These are phyloP conservation scores for Argyresthia goedartella DNA, from an alignment of 2,888 invertebrate genomes.

Conservation along the genomic window DNA sequence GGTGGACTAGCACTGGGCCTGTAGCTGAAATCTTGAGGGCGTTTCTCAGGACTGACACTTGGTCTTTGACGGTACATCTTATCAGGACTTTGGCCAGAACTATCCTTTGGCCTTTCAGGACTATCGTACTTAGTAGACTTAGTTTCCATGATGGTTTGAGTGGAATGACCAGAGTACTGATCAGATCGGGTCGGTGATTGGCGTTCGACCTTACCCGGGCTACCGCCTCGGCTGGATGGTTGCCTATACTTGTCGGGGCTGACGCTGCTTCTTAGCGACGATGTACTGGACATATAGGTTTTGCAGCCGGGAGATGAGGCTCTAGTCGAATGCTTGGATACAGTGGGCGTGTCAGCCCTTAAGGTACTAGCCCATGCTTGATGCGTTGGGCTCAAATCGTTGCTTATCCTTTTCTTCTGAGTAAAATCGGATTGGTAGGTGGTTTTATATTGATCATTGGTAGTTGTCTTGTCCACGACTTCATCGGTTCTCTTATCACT, in stretches of 20 bases:
- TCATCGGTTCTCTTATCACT: slow-evolving; percentile 18
- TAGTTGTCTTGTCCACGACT: slow-evolving; percentile 27
- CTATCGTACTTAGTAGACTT: slow-evolving; percentile 30
- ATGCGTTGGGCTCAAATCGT: slow-evolving; percentile 79
- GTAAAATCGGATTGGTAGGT: slow-evolving; percentile 72
- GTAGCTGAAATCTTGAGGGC: slow-evolving; percentile 17
- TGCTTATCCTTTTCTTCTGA: slow-evolving; percentile 66
- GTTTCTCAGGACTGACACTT: slow-evolving; percentile 44
- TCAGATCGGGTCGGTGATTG: slow-evolving; percentile 42
- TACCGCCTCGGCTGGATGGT: slow-evolving; percentile 43
- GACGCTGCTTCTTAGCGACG: slow-evolving; percentile 65
- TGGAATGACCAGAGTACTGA: slow-evolving; percentile 34
- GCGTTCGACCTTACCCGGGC: slow-evolving; percentile 24
- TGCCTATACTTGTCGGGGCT: slow-evolving; percentile 57
- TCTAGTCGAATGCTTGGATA: slow-evolving; percentile 32
- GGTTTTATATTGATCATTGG: slow-evolving; percentile 67
- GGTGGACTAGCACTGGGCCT: slow-evolving; percentile 30
- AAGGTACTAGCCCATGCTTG: slow-evolving; percentile 82
- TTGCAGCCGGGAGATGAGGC: slow-evolving; percentile 70
- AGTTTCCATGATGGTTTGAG: slow-evolving; percentile 31
- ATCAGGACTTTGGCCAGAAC: slow-evolving; percentile 23
- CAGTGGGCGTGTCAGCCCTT: slow-evolving; percentile 72
- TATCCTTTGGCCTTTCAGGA: slow-evolving; percentile 36
- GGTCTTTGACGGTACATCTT: slow-evolving; percentile 22
- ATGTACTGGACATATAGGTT: slow-evolving; percentile 61